A percentile compares a stretch with the other conserved stretches of the same genome.
phyloP scores from a whole-genome alignment of 2,888 invertebrate species.

The Melolontha melolontha region DNA sequence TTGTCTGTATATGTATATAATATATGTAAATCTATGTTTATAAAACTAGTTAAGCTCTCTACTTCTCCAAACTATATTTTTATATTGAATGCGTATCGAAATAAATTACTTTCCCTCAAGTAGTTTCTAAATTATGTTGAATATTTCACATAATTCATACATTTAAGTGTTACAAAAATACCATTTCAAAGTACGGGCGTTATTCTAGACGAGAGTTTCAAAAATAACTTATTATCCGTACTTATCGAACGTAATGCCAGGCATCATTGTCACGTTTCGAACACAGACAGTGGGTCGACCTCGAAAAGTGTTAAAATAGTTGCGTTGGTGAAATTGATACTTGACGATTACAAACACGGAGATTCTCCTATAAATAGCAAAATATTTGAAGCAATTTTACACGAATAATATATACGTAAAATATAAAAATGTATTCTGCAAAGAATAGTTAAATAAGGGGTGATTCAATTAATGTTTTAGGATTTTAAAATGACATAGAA shows the following conservation, averaged over 20 bases:
- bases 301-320: conserved; percentile 31
- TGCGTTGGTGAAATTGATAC: conserved; percentile 31
- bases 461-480: no score
- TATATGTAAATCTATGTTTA: no score
- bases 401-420: background rate
- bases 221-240: conserved; percentile 24
- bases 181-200: conserved; percentile 6
- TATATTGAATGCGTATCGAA: no score
- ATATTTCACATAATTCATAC: conserved; percentile 10
- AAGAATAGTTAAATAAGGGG: background rate
- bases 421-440: conserved; percentile 1
- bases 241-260: conserved; percentile 23
- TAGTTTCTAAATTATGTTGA: background rate
- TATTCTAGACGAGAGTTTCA: conserved; percentile 14
- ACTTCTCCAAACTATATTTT: no score
- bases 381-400: conserved; percentile 1
- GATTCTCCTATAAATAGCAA: conserved; percentile 25
- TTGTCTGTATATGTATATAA: no score
- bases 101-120: conserved; percentile 3
- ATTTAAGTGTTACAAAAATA: conserved; percentile 20
- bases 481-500: no score
- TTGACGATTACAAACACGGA: conserved; percentile 20
- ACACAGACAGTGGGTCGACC: conserved; percentile 25
- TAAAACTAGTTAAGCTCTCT: no score
- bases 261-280: conserved; percentile 14